Evolutionary conservation across 2,888 invertebrate genomes (phyloP), one percentile per base, ranked within the genome.

Genomic region (Eulithis testata): DNA sequence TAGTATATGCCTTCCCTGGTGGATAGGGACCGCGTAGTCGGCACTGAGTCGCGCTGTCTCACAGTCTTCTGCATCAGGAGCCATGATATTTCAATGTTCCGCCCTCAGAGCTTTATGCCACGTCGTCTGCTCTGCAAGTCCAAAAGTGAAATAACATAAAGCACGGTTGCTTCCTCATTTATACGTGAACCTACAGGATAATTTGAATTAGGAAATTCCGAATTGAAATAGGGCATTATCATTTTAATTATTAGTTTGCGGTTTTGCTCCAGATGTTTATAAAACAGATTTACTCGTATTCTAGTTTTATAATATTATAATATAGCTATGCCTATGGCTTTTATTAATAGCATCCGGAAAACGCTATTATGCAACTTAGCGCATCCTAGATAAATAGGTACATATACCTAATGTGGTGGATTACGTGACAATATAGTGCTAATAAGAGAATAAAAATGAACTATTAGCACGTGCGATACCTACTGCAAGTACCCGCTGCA

Each of bases 61-160:
- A 76, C 82, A 85, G 72, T 84, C 77, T 76, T 79, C 83, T 67
- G 81, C 85, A 67, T 86, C 75, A n/a, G 86, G 85, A 73, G 89
- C 80, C 89, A 89, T 89, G 56, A 63, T 56, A 60, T 55, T 64
- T 63, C 65, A 70, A 66, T 68, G 47, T 60, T 66, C 78, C 69
- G 54, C 67, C 52, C 40, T 54, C 63, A 55, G 60, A 59, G 27
- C 9, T 66, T 68, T 68, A 70, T 76, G 62, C 64, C 63, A 66
- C 58, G 63, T 54, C 52, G 47, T 54, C 63, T 50, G 56, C 50
- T 53, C 73, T 73, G 69, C 37, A 69, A 66, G 36, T 5, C 44
- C 51, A 54, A 21, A 58, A 50, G 3, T 40, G 21, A 37, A 60
- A 68, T 65, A 7, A 36, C 14, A 27, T 63, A 8, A 63, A 50